Percentiles rank a stretch among this genome's conserved stretches.
phyloP scores from a whole-genome alignment of 1,140 invertebrate species.

The Neotoxoptera formosana region DNA sequence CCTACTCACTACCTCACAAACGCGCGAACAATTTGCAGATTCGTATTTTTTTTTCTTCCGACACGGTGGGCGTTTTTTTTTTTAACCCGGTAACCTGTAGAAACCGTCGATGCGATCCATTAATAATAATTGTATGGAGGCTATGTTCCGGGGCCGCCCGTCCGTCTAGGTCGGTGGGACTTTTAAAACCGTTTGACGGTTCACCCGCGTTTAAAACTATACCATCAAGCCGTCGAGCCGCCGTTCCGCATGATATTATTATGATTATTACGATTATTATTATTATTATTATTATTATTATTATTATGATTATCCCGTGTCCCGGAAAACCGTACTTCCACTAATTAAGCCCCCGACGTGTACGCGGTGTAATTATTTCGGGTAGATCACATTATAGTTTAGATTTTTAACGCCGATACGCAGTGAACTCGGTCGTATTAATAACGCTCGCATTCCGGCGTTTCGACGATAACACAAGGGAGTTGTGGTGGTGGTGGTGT shows the following conservation, averaged over 20 bases:
- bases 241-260: not conserved
- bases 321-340: not conserved
- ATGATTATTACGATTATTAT: not conserved
- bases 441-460: not conserved
- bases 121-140: not conserved
- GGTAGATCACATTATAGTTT: conserved; percentile 8
- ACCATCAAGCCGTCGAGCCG: not conserved
- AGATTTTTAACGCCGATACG: conserved; percentile 8
- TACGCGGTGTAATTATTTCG: conserved; percentile 1
- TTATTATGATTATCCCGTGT: not conserved
- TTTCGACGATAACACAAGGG: not conserved
- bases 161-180: not conserved
- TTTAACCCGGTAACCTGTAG: not conserved
- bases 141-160: not conserved
- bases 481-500: not conserved
- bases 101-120: not conserved
- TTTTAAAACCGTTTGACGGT: not conserved
- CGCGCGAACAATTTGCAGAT: not conserved
- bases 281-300: not conserved
- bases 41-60: not conserved
- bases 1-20: not conserved
- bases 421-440: not conserved
- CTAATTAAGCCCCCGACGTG: not conserved
- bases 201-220: not conserved
- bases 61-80: not conserved